Evolutionary conservation across 1,140 invertebrate genomes (phyloP).

Genomic region (Drosophila serrata): DNA sequence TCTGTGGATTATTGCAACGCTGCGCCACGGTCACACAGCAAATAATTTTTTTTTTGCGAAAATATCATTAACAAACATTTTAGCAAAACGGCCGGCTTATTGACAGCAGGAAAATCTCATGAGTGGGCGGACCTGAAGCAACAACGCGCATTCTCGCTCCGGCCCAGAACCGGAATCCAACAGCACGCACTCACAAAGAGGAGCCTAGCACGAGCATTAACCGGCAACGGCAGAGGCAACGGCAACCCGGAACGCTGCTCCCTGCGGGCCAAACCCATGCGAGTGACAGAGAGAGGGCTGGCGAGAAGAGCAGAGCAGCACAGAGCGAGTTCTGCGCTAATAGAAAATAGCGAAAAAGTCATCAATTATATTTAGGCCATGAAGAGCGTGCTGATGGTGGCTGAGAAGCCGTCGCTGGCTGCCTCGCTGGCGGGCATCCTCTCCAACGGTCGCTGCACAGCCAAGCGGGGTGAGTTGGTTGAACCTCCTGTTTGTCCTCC

Average conservation of each 20-base stretch:
- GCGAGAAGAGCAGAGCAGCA: slow-evolving; percentile 9
- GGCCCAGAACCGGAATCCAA: slow-evolving; percentile 5
- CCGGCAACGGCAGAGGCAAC: slow-evolving; percentile 13
- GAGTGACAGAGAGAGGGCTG: slow-evolving; percentile 24
- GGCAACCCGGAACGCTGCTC: slow-evolving; percentile 18
- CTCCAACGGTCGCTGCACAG: slow-evolving; percentile 93
- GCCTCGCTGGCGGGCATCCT: slow-evolving; percentile 97
- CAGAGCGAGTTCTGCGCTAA: slow-evolving; percentile 10
- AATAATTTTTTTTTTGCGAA: slow-evolving; percentile 27
- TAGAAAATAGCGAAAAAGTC: slow-evolving; percentile 30
- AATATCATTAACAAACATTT: slow-evolving; percentile 30
- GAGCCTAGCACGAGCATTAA: not conserved
- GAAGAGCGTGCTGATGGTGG: slow-evolving; percentile 99
- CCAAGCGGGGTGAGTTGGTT: slow-evolving; percentile 92
- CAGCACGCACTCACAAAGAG: not conserved
- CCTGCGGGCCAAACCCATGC: slow-evolving; percentile 30
- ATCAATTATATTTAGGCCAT: slow-evolving; percentile 86
- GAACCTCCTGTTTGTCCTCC: not conserved
- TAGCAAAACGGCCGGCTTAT: slow-evolving; percentile 7
- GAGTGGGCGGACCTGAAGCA: slow-evolving; percentile 13
- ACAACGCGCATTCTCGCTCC: not conserved
- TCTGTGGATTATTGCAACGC: not conserved
- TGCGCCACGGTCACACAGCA: slow-evolving; percentile 9
- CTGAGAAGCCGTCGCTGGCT: slow-evolving; percentile 99
- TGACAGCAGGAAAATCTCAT: slow-evolving; percentile 6